Conservation (phyloP, 1,140 invertebrate species). For the Neodiprion fabricii region DNA sequence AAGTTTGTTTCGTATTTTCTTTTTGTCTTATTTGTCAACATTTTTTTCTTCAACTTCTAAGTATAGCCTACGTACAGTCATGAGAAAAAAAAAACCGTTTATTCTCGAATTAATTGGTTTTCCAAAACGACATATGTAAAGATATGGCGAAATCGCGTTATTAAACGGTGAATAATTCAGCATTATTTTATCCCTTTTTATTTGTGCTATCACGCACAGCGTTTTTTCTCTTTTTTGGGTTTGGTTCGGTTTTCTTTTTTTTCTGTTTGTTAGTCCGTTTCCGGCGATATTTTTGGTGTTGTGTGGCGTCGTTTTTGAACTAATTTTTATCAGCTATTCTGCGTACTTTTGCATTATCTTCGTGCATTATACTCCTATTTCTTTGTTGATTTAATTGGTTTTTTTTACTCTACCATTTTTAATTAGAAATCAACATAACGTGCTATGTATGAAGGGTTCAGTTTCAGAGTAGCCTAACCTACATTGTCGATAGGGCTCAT, state of each 20-base stretch:
- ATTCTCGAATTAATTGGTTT: slow-evolving; percentile 8
- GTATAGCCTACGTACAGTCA: slow-evolving; percentile 23
- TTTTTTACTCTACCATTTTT: background rate
- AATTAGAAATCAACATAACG: background rate
- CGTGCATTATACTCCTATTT: background rate
- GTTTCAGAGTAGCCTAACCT: too few species aligned
- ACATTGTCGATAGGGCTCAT: too few species aligned
- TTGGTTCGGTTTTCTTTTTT: background rate
- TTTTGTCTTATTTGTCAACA: slow-evolving; percentile 9
- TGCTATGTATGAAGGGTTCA: too few species aligned
- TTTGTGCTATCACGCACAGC: background rate
- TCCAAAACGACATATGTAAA: background rate
- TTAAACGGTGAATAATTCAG: too few species aligned
- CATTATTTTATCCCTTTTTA: background rate
- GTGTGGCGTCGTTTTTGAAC: too few species aligned
- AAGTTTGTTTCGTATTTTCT: slow-evolving; percentile 8
- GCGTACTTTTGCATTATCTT: too few species aligned
- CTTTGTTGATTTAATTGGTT: background rate
- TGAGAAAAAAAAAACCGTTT: slow-evolving; percentile 16
- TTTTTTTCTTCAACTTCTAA: slow-evolving; percentile 18
- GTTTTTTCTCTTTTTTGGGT: background rate
- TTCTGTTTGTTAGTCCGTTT: background rate
- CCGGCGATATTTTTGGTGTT: too few species aligned
- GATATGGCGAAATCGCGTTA: too few species aligned
- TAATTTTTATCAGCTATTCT: too few species aligned